Evolutionary conservation across 92 coral and sea anemone species (phyloP).

Genomic region (Palythoa grandiflora): DNA sequence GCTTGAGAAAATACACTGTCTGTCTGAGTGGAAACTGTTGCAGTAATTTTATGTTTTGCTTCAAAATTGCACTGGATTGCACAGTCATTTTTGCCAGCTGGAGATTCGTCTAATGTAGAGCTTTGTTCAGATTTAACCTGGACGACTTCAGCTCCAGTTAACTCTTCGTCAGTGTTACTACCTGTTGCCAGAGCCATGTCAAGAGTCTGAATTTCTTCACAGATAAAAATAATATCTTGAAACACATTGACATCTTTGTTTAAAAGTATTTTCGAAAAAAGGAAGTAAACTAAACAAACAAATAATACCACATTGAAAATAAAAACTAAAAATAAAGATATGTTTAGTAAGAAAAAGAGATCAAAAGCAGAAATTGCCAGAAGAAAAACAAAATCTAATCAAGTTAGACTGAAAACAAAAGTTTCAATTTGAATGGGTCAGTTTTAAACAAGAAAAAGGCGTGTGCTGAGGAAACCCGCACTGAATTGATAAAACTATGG

Average conservation of each 20-base stretch:
- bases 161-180: not conserved
- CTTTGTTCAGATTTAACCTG: not conserved
- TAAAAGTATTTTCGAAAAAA: no score
- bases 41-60: not conserved
- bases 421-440: no score
- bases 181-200: constrained; percentile 3
- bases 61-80: constrained; percentile 16
- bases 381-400: no score
- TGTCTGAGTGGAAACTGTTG: constrained; percentile 13
- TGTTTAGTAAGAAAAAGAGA: not conserved
- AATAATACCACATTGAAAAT: not conserved
- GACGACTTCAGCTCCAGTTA: not conserved
- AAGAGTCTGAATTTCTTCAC: no score
- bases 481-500: no score
- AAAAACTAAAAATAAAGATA: not conserved
- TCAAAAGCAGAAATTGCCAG: not conserved
- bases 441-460: no score
- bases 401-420: no score
- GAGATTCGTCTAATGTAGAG: not conserved
- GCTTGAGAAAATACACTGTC: not conserved
- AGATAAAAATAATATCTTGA: no score
- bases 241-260: no score
- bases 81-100: not conserved
- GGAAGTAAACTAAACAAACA: no score
- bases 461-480: no score